A percentile compares a stretch with the other conserved stretches of the same genome.
Conservation (phyloP, 2,797 vertebrate species). For the Microtus obscurus region DNA sequence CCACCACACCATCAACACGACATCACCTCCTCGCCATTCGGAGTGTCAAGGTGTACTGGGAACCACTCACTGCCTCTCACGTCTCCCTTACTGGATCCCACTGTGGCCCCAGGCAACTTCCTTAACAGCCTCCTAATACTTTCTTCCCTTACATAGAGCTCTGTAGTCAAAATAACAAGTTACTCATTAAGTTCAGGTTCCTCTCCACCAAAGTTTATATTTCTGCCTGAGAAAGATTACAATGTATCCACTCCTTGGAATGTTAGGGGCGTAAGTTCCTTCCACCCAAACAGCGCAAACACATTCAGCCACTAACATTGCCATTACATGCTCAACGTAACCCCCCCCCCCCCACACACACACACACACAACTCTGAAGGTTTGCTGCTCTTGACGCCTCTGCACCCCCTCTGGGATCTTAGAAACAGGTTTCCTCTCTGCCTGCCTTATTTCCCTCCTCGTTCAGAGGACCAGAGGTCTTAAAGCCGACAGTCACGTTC, state of each 20-base stretch:
- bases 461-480: background rate
- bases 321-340: background rate
- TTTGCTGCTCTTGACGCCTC: background rate
- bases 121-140: background rate
- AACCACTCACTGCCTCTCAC: background rate
- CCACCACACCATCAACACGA: background rate
- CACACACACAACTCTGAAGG: background rate
- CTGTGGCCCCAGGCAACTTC: background rate
- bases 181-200: background rate
- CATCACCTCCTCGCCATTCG: background rate
- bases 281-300: background rate
- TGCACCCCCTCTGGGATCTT: background rate
- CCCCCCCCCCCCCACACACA: background rate
- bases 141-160: background rate
- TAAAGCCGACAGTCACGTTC: background rate
- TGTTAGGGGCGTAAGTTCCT: background rate
- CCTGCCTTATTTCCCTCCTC: background rate
- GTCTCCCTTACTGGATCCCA: background rate
- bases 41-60: background rate
- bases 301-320: background rate
- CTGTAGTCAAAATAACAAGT: background rate
- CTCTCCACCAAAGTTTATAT: background rate
- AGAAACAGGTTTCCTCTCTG: background rate
- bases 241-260: background rate
- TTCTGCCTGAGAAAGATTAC: constrained; percentile 3